phyloP scores from a whole-genome alignment of 2,113 vertebrate genomes.

The Trichechus manatus region DNA sequence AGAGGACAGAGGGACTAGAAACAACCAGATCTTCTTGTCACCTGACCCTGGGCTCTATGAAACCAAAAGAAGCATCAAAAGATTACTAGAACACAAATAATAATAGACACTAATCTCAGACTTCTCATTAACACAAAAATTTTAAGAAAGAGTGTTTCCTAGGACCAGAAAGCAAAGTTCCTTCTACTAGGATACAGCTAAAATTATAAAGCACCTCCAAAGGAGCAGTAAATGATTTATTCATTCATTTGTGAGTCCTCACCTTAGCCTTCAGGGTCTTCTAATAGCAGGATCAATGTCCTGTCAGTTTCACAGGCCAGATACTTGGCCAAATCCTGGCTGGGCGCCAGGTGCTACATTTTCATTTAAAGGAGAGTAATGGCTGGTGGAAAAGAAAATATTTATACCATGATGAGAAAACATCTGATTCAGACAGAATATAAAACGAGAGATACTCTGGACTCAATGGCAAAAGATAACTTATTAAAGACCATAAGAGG shows the following conservation, averaged over 20 bases:
- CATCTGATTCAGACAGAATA: not conserved
- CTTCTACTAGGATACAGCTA: not conserved
- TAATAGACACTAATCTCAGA: not conserved
- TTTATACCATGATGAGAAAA: not conserved
- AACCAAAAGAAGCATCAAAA: constrained; percentile 9
- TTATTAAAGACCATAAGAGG: not conserved
- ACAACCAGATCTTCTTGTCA: not conserved
- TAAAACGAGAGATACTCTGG: not conserved
- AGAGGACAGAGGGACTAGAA: not conserved
- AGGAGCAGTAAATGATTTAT: not conserved
- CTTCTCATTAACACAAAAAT: not conserved
- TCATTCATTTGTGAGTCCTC: not conserved
- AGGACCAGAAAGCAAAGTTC: not conserved
- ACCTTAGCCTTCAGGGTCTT: not conserved
- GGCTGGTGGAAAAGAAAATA: not conserved
- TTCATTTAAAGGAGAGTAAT: not conserved
- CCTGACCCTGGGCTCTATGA: not conserved
- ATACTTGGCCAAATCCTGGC: not conserved
- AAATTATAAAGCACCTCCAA: constrained; percentile 7
- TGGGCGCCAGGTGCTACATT: not conserved
- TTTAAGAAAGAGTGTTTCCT: constrained; percentile 1
- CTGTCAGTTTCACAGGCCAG: not conserved
- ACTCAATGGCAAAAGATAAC: not conserved
- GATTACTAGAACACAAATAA: not conserved
- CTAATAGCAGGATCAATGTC: not conserved